A percentile compares a stretch with the other conserved stretches of the same genome.
These are phyloP conservation scores for Dyspetes luteomarginatus DNA, from an alignment of 2,888 invertebrate species.

Conservation along the genomic window DNA sequence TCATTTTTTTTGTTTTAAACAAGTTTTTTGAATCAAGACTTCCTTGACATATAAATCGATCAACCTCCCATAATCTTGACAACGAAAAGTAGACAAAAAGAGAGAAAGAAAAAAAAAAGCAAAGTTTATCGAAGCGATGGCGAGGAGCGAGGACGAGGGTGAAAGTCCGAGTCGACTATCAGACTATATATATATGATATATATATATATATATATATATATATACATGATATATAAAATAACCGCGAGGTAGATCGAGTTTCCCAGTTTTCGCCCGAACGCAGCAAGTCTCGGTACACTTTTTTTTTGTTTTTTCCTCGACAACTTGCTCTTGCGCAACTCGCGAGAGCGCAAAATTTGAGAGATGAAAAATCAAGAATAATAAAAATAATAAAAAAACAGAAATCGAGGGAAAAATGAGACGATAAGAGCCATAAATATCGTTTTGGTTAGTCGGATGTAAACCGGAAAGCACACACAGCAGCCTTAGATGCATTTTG, in stretches of 20 bases:
- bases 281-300: constrained; percentile 56
- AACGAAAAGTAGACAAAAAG: not conserved
- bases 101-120: not conserved
- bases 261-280: constrained; percentile 65
- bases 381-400: not conserved
- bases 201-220: no score
- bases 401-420: not conserved
- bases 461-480: constrained; percentile 60
- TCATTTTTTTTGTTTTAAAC: not conserved
- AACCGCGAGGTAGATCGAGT: constrained; percentile 55
- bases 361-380: not conserved
- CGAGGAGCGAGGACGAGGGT: constrained; percentile 25
- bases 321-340: constrained; percentile 31
- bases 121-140: not conserved
- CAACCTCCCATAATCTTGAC: not conserved
- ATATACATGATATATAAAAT: constrained; percentile 26
- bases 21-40: not conserved
- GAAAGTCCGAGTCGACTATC: constrained; percentile 45
- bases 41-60: not conserved
- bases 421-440: not conserved
- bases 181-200: not conserved
- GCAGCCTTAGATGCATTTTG: constrained; percentile 39
- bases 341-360: not conserved
- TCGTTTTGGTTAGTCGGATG: constrained; percentile 51
- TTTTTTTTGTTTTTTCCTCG: not conserved